Base-by-base conservation (phyloP, 2,888 invertebrate species). In the Graphium colonna region DNA sequence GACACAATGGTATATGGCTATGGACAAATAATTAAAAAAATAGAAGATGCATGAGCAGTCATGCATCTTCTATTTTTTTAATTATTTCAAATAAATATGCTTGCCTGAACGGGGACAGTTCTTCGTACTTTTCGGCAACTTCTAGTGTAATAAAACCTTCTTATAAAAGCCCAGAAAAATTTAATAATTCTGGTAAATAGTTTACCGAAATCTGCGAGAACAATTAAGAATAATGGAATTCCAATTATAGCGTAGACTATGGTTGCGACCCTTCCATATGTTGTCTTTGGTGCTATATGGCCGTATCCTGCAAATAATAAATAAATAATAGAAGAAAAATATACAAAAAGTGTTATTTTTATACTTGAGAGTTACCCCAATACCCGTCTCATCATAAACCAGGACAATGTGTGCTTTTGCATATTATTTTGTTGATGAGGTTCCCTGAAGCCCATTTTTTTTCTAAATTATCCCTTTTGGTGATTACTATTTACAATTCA, bases 241-340 rank as follows among this genome's bases (percentile, higher is more conserved):
- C 99, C 99, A 59, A 99, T 93, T 58, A 97, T 93, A 21, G 99
- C 97, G 78, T 99, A 99, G 18, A 96, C 88, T 60, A 99, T 97
- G 0, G 98, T 98, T 44, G 97, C 91, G 0, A 95, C 93, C 59
- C 95, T 92, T 7, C 98, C 99, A 9, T 94, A 92, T 4, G 88
- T 92, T 9, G 99, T 99, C 64, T 94, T 95, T 0, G 99, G 98
- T 44, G 96, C 94, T 67, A 99, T 96, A 79, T 99, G 97, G 57
- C 99, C 98, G 87, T 99, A 99, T 70, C 98, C 98, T 98, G 90
- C 76, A 81, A 80, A 40, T 28, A n/a, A 43, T n/a, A n/a, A n/a
- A n/a, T n/a, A n/a, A n/a, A n/a, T n/a, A n/a, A n/a, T n/a, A n/a
- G n/a, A n/a, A n/a, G n/a, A n/a, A n/a, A n/a, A n/a, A n/a, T n/a